phyloP scores from a whole-genome alignment of 2,888 invertebrate species.

The Cataglyphis rosenhaueri region DNA sequence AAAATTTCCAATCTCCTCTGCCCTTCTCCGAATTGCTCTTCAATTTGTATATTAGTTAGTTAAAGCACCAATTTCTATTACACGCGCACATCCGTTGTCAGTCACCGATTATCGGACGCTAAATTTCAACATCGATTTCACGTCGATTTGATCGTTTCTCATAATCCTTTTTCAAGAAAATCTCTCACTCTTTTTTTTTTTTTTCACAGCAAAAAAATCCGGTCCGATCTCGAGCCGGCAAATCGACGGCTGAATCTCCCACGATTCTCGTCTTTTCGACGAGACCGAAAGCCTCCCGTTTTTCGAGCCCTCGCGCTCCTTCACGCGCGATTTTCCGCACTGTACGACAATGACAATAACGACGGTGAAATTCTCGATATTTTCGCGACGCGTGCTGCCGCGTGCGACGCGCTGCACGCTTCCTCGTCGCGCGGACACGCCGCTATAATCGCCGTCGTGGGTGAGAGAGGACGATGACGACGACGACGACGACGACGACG shows the following conservation, averaged over 20 bases:
- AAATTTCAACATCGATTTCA: not conserved
- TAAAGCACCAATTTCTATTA: constrained; percentile 28
- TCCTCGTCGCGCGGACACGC: constrained; percentile 51
- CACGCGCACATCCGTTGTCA: constrained; percentile 34
- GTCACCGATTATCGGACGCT: not conserved
- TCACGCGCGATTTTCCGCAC: constrained; percentile 14
- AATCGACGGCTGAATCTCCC: constrained; percentile 32
- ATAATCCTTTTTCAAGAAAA: not conserved
- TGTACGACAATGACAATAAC: not conserved
- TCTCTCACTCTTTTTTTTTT: constrained; percentile 9
- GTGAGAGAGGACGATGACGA: constrained; percentile 54
- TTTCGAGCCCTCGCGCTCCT: not conserved
- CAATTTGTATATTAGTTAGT: not conserved
- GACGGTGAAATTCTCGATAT: not conserved
- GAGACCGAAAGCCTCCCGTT: constrained; percentile 1
- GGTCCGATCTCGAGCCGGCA: constrained; percentile 2
- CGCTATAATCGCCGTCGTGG: constrained; percentile 42
- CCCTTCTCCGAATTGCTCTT: not conserved
- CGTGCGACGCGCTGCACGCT: constrained; percentile 42
- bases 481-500: constrained; percentile 21
- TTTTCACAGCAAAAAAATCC: not conserved
- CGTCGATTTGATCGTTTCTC: constrained; percentile 11
- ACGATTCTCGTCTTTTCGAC: constrained; percentile 20
- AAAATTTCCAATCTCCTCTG: not conserved
- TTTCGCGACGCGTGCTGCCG: constrained; percentile 46